Conservation (phyloP, 1,140 invertebrate genomes). For the Achroia grisella region DNA sequence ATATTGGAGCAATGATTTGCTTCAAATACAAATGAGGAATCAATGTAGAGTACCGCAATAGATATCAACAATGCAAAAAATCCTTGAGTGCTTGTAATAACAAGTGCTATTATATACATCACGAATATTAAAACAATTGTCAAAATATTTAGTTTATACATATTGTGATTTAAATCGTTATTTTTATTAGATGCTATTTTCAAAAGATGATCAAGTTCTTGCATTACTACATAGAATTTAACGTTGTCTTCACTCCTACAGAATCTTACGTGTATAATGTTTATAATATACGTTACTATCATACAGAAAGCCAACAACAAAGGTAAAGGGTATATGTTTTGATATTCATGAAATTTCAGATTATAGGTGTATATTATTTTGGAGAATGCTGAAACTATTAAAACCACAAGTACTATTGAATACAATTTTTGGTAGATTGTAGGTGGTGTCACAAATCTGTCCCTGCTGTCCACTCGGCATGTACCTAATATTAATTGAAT, state of each 20-base stretch:
- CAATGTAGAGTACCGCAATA: slow-evolving; percentile 12
- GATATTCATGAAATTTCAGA: neutral
- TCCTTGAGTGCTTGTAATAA: neutral
- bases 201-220: slow-evolving; percentile 39
- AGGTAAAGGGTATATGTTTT: neutral
- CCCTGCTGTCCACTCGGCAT: neutral
- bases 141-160: slow-evolving; percentile 17
- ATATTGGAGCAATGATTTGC: slow-evolving; percentile 30
- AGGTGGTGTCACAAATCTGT: neutral
- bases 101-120: neutral
- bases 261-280: slow-evolving; percentile 34
- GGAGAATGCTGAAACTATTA: neutral
- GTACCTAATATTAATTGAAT: neutral
- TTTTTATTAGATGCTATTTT: slow-evolving; percentile 19
- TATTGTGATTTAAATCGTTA: slow-evolving; percentile 11
- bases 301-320: neutral
- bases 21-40: slow-evolving; percentile 26
- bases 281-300: neutral
- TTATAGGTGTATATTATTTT: neutral
- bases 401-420: neutral
- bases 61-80: neutral
- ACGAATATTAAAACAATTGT: slow-evolving; percentile 4
- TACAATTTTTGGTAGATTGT: neutral
- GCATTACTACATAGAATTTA: slow-evolving; percentile 35
- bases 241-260: slow-evolving; percentile 23